Evolutionary conservation across 1,140 invertebrate genomes (phyloP).

Genomic region (Trialeurodes vaporariorum): DNA sequence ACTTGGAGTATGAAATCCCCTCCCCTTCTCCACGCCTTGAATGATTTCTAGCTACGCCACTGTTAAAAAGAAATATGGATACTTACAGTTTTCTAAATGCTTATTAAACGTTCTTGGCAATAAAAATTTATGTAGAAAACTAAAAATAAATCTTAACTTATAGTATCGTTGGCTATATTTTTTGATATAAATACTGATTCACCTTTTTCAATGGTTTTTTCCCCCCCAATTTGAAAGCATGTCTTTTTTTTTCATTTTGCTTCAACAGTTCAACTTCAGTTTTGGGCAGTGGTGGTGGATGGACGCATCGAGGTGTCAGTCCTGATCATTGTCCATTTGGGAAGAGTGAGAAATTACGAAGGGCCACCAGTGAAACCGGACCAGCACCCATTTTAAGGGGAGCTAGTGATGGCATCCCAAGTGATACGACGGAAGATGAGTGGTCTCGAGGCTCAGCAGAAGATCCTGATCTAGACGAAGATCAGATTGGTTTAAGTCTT

Average conservation of each 20-base stretch:
- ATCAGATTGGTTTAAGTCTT: constrained; percentile 38
- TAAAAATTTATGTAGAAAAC: too few relatives aligned
- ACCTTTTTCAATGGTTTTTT: too few relatives aligned
- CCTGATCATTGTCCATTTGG: background rate
- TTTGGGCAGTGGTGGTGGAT: background rate
- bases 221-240: too few relatives aligned
- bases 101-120: too few relatives aligned
- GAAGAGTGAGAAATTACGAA: constrained; percentile 29
- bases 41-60: too few relatives aligned
- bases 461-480: constrained; percentile 38
- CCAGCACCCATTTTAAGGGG: constrained; percentile 24
- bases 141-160: too few relatives aligned
- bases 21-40: too few relatives aligned
- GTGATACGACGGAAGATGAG: constrained; percentile 51
- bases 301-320: background rate
- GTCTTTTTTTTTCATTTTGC: background rate
- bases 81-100: too few relatives aligned
- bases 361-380: constrained; percentile 38
- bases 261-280: background rate
- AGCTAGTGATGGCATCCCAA: constrained; percentile 44
- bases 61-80: too few relatives aligned
- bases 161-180: too few relatives aligned
- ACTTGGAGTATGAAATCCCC: too few relatives aligned
- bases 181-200: too few relatives aligned
- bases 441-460: constrained; percentile 52